Evolutionary conservation across 2,113 vertebrate species (phyloP).

Genomic region (Raja brachyura): DNA sequence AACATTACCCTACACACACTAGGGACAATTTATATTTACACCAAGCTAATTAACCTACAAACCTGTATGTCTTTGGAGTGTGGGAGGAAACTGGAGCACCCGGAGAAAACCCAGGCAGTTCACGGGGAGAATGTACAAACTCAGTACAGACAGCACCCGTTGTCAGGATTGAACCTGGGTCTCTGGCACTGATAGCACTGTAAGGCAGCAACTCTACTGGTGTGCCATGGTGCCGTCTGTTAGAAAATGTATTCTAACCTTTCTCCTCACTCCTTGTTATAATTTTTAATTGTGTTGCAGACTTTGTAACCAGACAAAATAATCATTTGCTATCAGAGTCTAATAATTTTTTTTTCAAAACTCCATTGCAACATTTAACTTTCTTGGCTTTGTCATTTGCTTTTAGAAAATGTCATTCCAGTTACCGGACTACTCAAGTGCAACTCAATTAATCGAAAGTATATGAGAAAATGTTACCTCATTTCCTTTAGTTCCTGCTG

Average conservation of each 20-base stretch:
- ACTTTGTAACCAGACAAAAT: background rate
- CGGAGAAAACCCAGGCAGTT: no score
- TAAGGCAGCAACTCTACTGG: no score
- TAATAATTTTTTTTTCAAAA: background rate
- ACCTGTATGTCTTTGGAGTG: no score
- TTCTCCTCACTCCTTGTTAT: background rate
- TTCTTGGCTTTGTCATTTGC: background rate
- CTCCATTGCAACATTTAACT: background rate
- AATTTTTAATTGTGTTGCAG: background rate
- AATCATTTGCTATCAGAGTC: background rate
- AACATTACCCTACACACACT: no score
- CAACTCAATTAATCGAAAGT: background rate
- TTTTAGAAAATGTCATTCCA: background rate
- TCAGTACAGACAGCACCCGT: no score
- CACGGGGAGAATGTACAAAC: no score
- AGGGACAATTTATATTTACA: no score
- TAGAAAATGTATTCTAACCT: background rate
- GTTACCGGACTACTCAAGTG: background rate
- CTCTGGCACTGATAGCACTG: no score
- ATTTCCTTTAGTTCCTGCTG: conserved; percentile 77
- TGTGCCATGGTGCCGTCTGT: no score
- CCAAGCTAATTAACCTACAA: no score
- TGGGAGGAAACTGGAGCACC: no score
- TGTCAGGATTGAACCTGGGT: no score
- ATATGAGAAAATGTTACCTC: conserved; percentile 61